These are phyloP conservation scores for Prochilodus magdalenae DNA, from an alignment of 2,113 vertebrate genomes.

Conservation along the genomic window DNA sequence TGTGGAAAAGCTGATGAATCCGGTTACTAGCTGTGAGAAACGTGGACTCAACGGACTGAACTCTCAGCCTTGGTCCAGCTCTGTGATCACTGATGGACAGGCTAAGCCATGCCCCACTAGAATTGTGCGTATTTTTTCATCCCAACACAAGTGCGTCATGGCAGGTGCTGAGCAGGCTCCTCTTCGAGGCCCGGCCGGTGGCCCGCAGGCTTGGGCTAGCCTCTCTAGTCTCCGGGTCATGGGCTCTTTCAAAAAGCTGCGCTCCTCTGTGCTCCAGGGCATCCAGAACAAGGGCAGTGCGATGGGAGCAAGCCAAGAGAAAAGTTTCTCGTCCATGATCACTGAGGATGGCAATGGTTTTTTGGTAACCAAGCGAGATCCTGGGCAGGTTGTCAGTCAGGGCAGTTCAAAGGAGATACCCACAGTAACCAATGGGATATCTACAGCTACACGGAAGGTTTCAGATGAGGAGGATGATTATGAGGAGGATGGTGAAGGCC, in stretches of 20 bases:
- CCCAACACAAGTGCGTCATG: conserved; percentile 74
- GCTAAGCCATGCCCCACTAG: conserved; percentile 81
- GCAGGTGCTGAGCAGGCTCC: conserved; percentile 73
- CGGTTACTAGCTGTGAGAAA: conserved; percentile 66
- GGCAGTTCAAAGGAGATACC: conserved; percentile 66
- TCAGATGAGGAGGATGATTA: conserved; percentile 78
- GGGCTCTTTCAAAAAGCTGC: conserved; percentile 93
- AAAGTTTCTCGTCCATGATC: conserved; percentile 32
- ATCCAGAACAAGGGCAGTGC: conserved; percentile 83
- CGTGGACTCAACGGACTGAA: conserved; percentile 71
- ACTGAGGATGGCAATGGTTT: conserved; percentile 57
- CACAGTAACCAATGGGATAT: conserved; percentile 70
- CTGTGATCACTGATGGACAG: conserved; percentile 73
- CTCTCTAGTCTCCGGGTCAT: conserved; percentile 87
- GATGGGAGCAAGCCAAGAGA: conserved; percentile 53
- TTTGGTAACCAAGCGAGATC: conserved; percentile 42
- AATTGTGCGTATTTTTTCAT: conserved; percentile 85
- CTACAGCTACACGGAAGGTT: conserved; percentile 49
- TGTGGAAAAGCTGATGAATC: conserved; percentile 54
- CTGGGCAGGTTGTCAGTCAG: conserved; percentile 35
- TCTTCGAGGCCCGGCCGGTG: conserved; percentile 62
- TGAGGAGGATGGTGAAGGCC: conserved; percentile 76
- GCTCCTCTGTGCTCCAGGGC: conserved; percentile 90
- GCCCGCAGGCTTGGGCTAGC: conserved; percentile 83
- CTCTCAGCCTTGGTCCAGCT: conserved; percentile 63